Evolutionary conservation across 2,797 vertebrate species (phyloP), one percentile per base, ranked within the genome.

Genomic region (Erpetoichthys calabaricus): DNA sequence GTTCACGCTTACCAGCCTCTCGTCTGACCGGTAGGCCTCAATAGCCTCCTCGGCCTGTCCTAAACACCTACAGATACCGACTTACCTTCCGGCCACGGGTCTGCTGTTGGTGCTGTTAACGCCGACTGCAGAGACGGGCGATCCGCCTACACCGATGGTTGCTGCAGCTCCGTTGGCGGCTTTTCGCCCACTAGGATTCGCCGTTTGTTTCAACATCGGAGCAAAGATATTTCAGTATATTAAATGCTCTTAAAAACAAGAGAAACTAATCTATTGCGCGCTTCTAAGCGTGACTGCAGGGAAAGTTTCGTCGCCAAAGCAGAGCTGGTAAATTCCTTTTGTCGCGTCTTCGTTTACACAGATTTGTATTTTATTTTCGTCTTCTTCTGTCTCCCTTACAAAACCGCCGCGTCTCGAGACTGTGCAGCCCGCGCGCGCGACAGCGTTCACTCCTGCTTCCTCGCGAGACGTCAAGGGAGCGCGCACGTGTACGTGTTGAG

Each of bases 321-420:
- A 6, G 50, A 5, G 2, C 50, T 6, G 5, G 5, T n/a, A 9
- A 51, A 5, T 25, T 6, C 50, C 50, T 52, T 61, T 62, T 44
- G 57, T 52, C 44, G 55, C 60, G 59, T 62, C 46, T 60, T 56
- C 56, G 50, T 64, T 64, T 64, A 57, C 56, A 58, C 53, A 45
- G 6, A 42, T 58, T 57, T 66, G 58, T 60, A 56, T 54, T 62
- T 57, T 60, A 57, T 57, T 52, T 45, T 59, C 25, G 8, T 50
- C 57, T 57, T n/a, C 47, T 61, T 51, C 46, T 46, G 60, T 43
- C 50, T 59, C 56, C 44, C 6, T 3, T 10, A 25, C 53, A 5
- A 67, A 67, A 63, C 63, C 59, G 69, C 62, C 65, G 64, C 65
- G 64, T 68, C 66, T 64, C 53, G 59, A 57, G 61, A 67, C 61